Evolutionary conservation across 1,140 invertebrate genomes (phyloP).

Genomic region (Triops longicaudatus): DNA sequence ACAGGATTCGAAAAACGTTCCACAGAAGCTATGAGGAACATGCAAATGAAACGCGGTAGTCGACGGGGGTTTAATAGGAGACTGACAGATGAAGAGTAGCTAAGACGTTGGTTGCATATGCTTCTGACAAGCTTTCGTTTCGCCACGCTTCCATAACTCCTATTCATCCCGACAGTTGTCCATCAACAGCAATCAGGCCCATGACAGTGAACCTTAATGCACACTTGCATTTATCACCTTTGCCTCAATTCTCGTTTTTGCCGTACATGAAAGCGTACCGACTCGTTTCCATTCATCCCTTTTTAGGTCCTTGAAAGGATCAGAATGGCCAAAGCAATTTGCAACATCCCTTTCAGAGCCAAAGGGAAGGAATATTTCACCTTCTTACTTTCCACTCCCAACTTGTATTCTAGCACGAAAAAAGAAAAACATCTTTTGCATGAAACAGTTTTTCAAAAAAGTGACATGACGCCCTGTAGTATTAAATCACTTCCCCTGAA

Average conservation of each 20-base stretch:
- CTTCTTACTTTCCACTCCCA: too few species aligned
- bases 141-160: not conserved
- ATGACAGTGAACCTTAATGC: not conserved
- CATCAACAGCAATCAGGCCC: not conserved
- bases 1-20: not conserved
- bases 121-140: not conserved
- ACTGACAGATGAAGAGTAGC: conserved; percentile 7
- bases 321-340: too few species aligned
- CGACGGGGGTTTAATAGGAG: not conserved
- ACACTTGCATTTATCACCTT: not conserved
- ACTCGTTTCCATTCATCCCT: not conserved
- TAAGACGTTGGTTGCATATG: not conserved
- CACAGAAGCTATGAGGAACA: not conserved
- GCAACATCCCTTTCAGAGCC: too few species aligned
- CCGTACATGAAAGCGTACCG: not conserved
- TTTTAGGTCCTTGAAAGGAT: not conserved
- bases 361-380: too few species aligned
- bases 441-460: too few species aligned
- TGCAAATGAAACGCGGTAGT: not conserved
- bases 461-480: too few species aligned
- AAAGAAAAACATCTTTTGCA: too few species aligned
- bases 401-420: too few species aligned
- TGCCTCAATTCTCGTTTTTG: not conserved
- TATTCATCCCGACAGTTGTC: not conserved
- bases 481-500: too few species aligned